Evolutionary conservation across 2,797 vertebrate genomes (phyloP).

Genomic region (Spinus olivaceus): DNA sequence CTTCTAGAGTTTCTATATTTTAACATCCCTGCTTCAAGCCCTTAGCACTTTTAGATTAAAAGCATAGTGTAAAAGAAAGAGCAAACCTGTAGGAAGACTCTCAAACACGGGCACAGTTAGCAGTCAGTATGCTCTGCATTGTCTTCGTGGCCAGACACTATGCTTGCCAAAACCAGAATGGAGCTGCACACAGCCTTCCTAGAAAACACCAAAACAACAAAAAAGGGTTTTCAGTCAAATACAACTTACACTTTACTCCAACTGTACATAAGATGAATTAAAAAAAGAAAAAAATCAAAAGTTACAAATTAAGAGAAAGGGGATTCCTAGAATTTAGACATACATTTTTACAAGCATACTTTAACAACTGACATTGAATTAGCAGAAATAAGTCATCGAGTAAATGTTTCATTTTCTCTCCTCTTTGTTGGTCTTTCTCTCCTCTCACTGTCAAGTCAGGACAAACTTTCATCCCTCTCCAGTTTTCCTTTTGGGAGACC

Average conservation of each 20-base stretch:
- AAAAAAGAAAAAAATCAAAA: background rate
- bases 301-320: background rate
- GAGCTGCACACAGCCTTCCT: constrained; percentile 17
- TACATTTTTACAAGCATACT: background rate
- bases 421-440: background rate
- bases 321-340: background rate
- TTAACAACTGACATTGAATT: background rate
- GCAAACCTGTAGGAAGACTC: constrained; percentile 50
- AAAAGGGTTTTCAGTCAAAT: background rate
- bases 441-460: background rate
- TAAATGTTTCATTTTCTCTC: background rate
- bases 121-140: constrained; percentile 1
- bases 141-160: background rate
- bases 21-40: background rate
- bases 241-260: background rate
- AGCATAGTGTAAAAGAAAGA: background rate
- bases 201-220: constrained; percentile 34
- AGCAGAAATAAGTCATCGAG: background rate
- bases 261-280: background rate
- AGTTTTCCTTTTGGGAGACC: background rate
- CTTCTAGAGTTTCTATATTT: background rate
- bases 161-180: background rate
- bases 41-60: background rate
- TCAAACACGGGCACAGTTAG: background rate
- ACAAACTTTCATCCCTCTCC: background rate